Conservation (phyloP, 2,797 vertebrate species). For the Prionace glauca region DNA sequence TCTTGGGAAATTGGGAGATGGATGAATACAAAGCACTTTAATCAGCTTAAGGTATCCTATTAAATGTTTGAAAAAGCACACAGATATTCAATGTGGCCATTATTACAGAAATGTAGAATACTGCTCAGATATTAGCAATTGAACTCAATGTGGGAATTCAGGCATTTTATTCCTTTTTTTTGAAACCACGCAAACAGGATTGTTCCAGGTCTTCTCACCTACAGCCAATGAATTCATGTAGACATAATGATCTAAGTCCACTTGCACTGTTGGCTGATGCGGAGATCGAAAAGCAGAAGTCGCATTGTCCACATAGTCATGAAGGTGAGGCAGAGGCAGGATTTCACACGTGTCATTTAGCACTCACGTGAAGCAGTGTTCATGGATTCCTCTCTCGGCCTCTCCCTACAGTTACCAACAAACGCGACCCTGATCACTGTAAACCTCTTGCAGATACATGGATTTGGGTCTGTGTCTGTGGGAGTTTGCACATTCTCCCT, state of each 20-base stretch:
- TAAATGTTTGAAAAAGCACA: neutral
- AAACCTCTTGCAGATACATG: neutral
- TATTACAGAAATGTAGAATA: neutral
- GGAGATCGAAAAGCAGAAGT: neutral
- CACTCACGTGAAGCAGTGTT: neutral
- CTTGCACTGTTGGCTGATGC: neutral
- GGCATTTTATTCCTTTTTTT: neutral
- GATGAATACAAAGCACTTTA: neutral
- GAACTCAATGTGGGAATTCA: too few relatives aligned
- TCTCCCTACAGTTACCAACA: neutral
- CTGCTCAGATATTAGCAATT: neutral
- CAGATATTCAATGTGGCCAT: neutral
- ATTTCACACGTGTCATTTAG: neutral
- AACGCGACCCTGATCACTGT: neutral
- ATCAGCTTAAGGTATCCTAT: neutral
- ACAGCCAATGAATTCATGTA: neutral
- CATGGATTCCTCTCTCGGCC: neutral
- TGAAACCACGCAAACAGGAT: neutral
- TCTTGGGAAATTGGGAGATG: neutral
- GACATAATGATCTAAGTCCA: neutral
- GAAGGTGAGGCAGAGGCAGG: neutral
- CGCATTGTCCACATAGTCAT: neutral
- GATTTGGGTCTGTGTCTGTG: too few relatives aligned
- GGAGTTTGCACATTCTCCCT: too few relatives aligned
- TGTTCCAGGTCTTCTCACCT: neutral